Evolutionary conservation across 2,888 invertebrate genomes (phyloP).

Genomic region (Nomada fucata): DNA sequence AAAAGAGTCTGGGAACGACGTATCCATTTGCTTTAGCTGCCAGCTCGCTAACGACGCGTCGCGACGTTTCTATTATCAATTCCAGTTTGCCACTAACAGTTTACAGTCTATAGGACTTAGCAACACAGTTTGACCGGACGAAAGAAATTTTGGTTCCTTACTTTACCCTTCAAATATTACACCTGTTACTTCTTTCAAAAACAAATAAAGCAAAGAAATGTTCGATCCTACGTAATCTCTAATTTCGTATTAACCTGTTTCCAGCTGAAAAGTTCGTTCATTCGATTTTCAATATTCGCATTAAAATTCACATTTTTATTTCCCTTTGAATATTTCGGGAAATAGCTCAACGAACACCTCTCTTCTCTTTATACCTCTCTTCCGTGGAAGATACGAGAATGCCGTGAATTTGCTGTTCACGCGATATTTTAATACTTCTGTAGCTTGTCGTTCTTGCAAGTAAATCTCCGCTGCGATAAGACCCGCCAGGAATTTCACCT

Average conservation of each 20-base stretch:
- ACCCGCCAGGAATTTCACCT: slow-evolving; percentile 72
- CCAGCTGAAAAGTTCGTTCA: no score
- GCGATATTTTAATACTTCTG: slow-evolving; percentile 80
- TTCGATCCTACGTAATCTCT: no score
- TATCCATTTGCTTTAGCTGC: neutral
- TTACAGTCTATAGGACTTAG: neutral
- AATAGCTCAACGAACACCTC: no score
- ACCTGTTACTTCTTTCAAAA: no score
- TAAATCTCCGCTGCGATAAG: slow-evolving; percentile 76
- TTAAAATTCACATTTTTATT: no score
- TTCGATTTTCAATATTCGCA: no score
- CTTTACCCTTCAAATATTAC: no score
- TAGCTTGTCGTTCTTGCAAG: slow-evolving; percentile 66
- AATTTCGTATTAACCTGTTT: no score
- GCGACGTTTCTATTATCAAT: neutral
- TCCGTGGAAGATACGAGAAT: slow-evolving; percentile 59
- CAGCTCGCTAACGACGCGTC: neutral
- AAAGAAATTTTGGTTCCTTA: no score
- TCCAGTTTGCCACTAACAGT: neutral
- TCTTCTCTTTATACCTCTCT: slow-evolving; percentile 8
- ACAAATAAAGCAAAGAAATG: no score
- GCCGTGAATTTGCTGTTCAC: slow-evolving; percentile 62
- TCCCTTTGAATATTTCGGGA: no score
- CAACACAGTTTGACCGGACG: no score
- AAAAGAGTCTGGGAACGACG: neutral